Conservation (phyloP, 2,797 vertebrate species). For the Peromyscus aztecus region DNA sequence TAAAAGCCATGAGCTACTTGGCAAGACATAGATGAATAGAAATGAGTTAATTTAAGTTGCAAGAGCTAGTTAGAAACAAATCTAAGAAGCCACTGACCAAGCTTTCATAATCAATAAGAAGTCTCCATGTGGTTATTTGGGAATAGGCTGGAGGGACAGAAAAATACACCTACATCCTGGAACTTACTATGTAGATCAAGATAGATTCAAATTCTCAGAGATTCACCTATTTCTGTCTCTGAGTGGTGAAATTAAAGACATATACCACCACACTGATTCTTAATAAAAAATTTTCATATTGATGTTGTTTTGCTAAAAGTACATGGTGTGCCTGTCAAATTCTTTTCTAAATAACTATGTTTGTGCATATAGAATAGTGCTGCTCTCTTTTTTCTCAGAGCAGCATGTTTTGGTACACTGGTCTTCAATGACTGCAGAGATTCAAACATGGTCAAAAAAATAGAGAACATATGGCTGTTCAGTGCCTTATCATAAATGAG, state of each 20-base stretch:
- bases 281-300: background rate
- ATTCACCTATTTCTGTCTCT: background rate
- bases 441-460: background rate
- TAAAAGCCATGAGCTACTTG: background rate
- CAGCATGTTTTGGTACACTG: background rate
- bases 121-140: background rate
- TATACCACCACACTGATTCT: background rate
- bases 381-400: background rate
- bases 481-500: background rate
- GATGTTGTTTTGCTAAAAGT: background rate
- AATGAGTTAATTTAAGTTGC: background rate
- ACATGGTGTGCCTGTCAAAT: background rate
- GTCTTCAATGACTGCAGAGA: background rate
- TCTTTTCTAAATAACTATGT: background rate
- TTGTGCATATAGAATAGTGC: background rate
- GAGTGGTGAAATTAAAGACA: background rate
- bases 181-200: background rate
- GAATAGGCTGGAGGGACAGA: background rate
- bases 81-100: background rate
- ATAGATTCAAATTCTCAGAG: background rate
- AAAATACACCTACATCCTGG: background rate
- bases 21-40: background rate
- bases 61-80: background rate
- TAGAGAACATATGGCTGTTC: background rate
- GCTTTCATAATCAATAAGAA: background rate